These are phyloP conservation scores for Buphagus erythrorhynchus DNA, from an alignment of 2,797 vertebrate species.

Conservation along the genomic window DNA sequence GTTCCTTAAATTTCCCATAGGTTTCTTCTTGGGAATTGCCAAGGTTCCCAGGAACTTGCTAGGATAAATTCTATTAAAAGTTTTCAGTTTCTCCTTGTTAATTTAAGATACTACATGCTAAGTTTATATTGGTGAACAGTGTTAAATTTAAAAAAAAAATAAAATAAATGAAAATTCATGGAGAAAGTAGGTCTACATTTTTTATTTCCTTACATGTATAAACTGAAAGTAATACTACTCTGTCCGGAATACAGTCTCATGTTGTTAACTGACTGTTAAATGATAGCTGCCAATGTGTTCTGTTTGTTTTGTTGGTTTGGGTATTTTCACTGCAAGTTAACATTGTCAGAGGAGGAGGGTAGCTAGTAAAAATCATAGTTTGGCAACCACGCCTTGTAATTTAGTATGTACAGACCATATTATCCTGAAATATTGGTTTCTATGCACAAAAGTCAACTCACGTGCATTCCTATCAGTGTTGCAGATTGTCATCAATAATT, in stretches of 20 bases:
- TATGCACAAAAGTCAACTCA: neutral
- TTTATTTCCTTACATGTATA: neutral
- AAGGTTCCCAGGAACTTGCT: neutral
- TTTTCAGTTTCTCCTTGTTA: conserved; percentile 56
- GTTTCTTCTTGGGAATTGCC: conserved; percentile 50
- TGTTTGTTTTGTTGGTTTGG: neutral
- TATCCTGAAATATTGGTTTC: neutral
- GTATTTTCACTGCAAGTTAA: neutral
- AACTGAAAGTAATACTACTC: neutral
- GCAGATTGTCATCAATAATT: neutral
- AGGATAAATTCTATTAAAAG: conserved; percentile 38
- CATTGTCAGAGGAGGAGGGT: neutral
- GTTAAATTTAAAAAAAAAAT: neutral
- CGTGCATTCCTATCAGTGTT: neutral
- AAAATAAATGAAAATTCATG: neutral
- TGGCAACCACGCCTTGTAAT: neutral
- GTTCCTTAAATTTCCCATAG: conserved; percentile 33
- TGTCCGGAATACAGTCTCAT: neutral
- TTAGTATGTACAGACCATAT: neutral
- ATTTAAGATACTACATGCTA: neutral
- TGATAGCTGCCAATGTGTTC: neutral
- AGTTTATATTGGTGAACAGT: neutral
- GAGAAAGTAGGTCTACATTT: neutral
- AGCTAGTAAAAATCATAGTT: neutral
- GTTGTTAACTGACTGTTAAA: neutral